Evolutionary conservation across 2,113 vertebrate genomes (phyloP).

Genomic region (Neogobius melanostomus): DNA sequence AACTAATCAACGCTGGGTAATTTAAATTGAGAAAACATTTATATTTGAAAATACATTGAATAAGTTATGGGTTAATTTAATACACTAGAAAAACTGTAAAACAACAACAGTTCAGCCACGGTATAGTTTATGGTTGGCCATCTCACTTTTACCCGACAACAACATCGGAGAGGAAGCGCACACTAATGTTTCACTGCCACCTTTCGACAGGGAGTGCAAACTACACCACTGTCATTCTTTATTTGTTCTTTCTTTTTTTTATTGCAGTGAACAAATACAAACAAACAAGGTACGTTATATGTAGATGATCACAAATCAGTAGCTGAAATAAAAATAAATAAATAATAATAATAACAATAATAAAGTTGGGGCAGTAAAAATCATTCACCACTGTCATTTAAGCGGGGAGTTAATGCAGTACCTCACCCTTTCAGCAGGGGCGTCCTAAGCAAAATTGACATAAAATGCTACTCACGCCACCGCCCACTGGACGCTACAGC

Average conservation of each 20-base stretch:
- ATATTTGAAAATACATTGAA: too few relatives aligned
- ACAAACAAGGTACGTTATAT: too few relatives aligned
- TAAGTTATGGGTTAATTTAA: background rate
- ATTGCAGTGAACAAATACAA: too few relatives aligned
- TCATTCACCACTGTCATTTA: too few relatives aligned
- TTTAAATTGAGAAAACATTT: too few relatives aligned
- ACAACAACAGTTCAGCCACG: background rate
- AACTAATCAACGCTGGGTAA: background rate
- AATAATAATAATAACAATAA: too few relatives aligned
- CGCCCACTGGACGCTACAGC: background rate
- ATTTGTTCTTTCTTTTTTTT: too few relatives aligned
- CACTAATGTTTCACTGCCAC: background rate
- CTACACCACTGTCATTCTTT: background rate
- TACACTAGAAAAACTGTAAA: background rate
- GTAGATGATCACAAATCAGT: too few relatives aligned
- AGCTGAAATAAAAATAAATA: too few relatives aligned
- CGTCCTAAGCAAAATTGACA: slow-evolving; percentile 1
- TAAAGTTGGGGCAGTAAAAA: too few relatives aligned
- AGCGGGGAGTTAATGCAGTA: background rate
- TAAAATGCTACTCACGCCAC: rapidly evolving
- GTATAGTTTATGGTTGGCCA: slow-evolving; percentile 46
- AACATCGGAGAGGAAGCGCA: slow-evolving; percentile 27
- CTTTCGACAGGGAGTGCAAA: background rate
- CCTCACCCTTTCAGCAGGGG: background rate
- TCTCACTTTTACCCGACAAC: slow-evolving; percentile 10